Conservation (phyloP, 2,113 vertebrate genomes). For the Salminus brasiliensis region DNA sequence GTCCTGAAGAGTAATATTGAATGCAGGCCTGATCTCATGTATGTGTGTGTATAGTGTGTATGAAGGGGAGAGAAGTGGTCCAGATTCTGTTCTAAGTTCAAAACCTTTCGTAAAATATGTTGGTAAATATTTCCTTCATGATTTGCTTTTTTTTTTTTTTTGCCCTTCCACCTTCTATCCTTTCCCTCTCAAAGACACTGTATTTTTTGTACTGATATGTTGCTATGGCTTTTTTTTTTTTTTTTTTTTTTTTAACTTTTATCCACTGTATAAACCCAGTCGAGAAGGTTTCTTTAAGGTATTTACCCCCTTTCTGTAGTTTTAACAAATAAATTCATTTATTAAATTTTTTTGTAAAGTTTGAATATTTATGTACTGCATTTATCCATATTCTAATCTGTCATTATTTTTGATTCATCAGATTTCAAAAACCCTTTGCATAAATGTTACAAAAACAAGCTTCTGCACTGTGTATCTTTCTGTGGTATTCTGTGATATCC, state of each 20-base stretch:
- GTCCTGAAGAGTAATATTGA: not conserved
- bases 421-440: conserved; percentile 56
- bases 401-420: conserved; percentile 45
- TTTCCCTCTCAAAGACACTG: conserved; percentile 30
- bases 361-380: conserved; percentile 62
- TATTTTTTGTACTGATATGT: conserved; percentile 42
- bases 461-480: conserved; percentile 37
- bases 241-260: conserved; percentile 32
- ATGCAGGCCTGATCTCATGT: not conserved
- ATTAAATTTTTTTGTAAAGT: conserved; percentile 67
- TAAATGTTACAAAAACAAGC: conserved; percentile 53
- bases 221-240: conserved; percentile 7
- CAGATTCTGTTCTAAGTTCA: not conserved
- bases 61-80: not conserved
- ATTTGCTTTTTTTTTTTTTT: conserved; percentile 6
- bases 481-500: conserved; percentile 40
- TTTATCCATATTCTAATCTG: conserved; percentile 52
- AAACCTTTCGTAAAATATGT: conserved; percentile 14
- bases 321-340: conserved; percentile 59
- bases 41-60: not conserved
- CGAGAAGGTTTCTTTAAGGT: conserved; percentile 49
- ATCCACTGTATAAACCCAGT: conserved; percentile 52
- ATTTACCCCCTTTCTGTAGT: conserved; percentile 54
- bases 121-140: conserved; percentile 43
- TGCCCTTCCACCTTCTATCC: not conserved